These are phyloP conservation scores for Thrips palmi DNA, from an alignment of 1,140 invertebrate genomes.

Conservation along the genomic window DNA sequence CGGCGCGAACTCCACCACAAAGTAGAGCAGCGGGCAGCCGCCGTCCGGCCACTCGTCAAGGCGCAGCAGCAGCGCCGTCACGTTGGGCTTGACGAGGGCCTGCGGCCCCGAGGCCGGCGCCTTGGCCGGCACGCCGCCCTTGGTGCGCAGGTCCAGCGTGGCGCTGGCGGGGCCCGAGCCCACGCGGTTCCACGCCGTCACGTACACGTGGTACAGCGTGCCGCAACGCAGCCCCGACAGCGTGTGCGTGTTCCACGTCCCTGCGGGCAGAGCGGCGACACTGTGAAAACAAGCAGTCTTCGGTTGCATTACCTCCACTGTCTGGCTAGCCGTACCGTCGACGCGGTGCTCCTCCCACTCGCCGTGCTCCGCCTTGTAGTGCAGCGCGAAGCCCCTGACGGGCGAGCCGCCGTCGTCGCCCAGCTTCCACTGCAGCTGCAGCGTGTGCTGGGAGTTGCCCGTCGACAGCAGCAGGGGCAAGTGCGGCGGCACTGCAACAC, in stretches of 20 bases:
- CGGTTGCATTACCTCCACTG: too few species aligned
- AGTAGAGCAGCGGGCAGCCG: constrained; percentile 69
- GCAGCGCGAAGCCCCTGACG: constrained; percentile 40
- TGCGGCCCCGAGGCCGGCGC: too few species aligned
- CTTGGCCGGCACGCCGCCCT: too few species aligned
- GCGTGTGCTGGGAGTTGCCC: constrained; percentile 43
- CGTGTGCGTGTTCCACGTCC: too few species aligned
- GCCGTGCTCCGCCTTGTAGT: too few species aligned
- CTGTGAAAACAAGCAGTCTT: too few species aligned
- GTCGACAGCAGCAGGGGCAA: constrained; percentile 44
- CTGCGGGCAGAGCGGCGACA: too few species aligned
- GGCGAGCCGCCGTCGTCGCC: constrained; percentile 40
- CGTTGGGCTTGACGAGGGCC: constrained; percentile 46
- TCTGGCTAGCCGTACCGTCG: too few species aligned
- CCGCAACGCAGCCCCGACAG: constrained; percentile 42
- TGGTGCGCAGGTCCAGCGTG: too few species aligned
- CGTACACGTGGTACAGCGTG: constrained; percentile 42
- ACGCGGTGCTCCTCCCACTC: too few species aligned
- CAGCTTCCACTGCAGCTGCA: constrained; percentile 48
- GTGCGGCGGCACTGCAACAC: constrained; percentile 24
- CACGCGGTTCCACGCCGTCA: constrained; percentile 51
- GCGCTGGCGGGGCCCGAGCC: too few species aligned
- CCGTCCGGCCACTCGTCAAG: constrained; percentile 64
- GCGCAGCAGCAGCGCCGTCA: constrained; percentile 48
- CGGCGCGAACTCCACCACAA: constrained; percentile 57